A percentile compares a stretch with the other conserved stretches of the same genome.
Evolutionary conservation across 2,888 invertebrate species (phyloP).

Genomic region (Standfussiana lucernea): DNA sequence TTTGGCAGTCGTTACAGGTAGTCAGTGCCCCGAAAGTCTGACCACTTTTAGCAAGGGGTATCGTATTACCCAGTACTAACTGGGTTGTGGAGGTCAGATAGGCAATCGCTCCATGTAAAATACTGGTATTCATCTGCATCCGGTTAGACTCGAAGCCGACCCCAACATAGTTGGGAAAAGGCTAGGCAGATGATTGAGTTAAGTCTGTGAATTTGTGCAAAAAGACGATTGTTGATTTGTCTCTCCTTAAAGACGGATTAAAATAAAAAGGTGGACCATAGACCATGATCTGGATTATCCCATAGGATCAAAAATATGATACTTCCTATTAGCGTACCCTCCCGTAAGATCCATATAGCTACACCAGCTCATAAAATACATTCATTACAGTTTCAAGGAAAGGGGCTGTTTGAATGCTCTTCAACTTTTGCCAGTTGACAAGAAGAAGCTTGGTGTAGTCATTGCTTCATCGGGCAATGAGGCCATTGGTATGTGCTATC

Average conservation of each 20-base stretch:
- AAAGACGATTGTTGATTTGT: background rate
- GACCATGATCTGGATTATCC: background rate
- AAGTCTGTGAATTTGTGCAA: background rate
- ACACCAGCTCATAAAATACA: slow-evolving; percentile 1
- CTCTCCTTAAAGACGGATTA: background rate
- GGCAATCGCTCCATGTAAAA: too few relatives aligned
- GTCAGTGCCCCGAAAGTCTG: too few relatives aligned
- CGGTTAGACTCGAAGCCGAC: too few relatives aligned
- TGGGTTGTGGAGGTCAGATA: too few relatives aligned
- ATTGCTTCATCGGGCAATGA: slow-evolving; percentile 94
- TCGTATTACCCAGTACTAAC: too few relatives aligned
- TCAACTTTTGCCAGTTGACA: slow-evolving; percentile 89
- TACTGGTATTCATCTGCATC: too few relatives aligned
- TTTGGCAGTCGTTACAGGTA: too few relatives aligned
- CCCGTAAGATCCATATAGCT: background rate
- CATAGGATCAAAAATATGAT: background rate
- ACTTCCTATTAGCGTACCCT: background rate
- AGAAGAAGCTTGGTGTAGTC: slow-evolving; percentile 92
- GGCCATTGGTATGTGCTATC: slow-evolving; percentile 92
- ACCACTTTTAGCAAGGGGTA: too few relatives aligned
- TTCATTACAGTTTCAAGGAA: slow-evolving; percentile 92
- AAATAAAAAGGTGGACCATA: background rate
- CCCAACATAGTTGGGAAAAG: too few relatives aligned
- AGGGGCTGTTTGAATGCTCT: slow-evolving; percentile 92
- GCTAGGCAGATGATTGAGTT: too few relatives aligned